Conservation (phyloP, 2,113 vertebrate genomes). For the Pterophyllum scalare region DNA sequence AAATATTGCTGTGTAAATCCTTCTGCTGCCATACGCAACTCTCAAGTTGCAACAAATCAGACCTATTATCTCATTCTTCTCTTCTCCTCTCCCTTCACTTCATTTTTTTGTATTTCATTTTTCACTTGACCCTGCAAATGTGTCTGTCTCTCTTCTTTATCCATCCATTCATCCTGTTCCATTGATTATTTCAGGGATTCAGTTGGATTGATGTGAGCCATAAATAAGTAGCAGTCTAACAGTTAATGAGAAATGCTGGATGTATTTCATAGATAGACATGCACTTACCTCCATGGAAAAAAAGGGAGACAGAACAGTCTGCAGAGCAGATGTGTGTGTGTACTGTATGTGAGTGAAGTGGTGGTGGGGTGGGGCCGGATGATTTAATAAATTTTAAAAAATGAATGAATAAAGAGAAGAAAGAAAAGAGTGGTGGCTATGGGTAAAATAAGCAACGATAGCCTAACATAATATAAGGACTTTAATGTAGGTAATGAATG, state of each 20-base stretch:
- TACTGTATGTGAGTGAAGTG: neutral
- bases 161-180: slow-evolving; percentile 55
- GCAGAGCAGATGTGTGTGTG: slow-evolving; percentile 28
- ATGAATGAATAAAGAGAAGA: slow-evolving; percentile 7
- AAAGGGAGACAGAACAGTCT: slow-evolving; percentile 10
- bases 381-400: neutral
- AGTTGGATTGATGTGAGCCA: slow-evolving; percentile 66
- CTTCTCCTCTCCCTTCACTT: slow-evolving; percentile 4
- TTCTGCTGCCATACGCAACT: neutral
- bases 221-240: slow-evolving; percentile 71
- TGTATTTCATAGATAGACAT: slow-evolving; percentile 60
- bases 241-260: slow-evolving; percentile 70
- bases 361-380: neutral
- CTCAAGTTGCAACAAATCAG: slow-evolving; percentile 22
- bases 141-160: slow-evolving; percentile 53
- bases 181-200: slow-evolving; percentile 73
- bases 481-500: neutral
- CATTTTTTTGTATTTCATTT: slow-evolving; percentile 63
- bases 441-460: neutral
- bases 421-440: neutral
- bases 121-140: slow-evolving; percentile 67
- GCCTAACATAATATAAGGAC: neutral
- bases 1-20: neutral
- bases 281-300: slow-evolving; percentile 6
- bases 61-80: slow-evolving; percentile 8